Evolutionary conservation across 2,888 invertebrate genomes (phyloP), one percentile per base, ranked within the genome.

Genomic region (Chloromyia formosa): DNA sequence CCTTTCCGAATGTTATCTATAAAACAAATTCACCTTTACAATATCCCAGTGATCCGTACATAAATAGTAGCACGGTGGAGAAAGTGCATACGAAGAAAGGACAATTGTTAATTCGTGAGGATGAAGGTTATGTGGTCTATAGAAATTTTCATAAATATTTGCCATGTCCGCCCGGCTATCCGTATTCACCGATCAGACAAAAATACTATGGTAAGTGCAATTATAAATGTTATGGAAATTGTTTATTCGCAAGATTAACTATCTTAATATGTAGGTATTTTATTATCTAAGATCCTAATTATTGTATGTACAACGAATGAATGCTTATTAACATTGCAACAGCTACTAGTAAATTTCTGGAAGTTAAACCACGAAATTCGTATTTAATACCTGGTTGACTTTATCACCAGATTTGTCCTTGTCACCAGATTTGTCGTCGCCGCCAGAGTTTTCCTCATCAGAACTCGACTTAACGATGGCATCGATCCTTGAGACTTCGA

Each of bases 101-200:
- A 78, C 83, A 84, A 78, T 79, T 77, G 27, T 40, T 84, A 75
- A 79, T 84, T 64, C 80, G 84, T 64, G 83, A 82, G 77, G 83
- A 83, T 75, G 83, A 82, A 73, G 84, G 84, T 75, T 82, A 84
- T 79, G 81, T 85, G 62, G 80, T 85, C 0, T 84, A 83, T 78
- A 82, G 83, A 42, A 79, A 79, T 73, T 79, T 75, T 74, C 78
- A 78, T 73, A 75, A 74, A 54, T 68, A 79, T 0, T 78, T 84
- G 75, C 83, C 84, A 74, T 84, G 84, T 77, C 84, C 84, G n/a
- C 84, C 84, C 75, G 83, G 83, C 54, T 81, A 82, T 69, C 80
- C 82, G 68, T 77, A 83, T 75, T 79, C 83, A 58, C 84, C 84
- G 40, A 83, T 84, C 76, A 9, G 45, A 54, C 54, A 61, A n/a